A percentile compares a stretch with the other conserved stretches of the same genome.
Conservation (phyloP, 37 sponge, comb jelly and placozoan genomes). For the Mnemiopsis leidyi region DNA sequence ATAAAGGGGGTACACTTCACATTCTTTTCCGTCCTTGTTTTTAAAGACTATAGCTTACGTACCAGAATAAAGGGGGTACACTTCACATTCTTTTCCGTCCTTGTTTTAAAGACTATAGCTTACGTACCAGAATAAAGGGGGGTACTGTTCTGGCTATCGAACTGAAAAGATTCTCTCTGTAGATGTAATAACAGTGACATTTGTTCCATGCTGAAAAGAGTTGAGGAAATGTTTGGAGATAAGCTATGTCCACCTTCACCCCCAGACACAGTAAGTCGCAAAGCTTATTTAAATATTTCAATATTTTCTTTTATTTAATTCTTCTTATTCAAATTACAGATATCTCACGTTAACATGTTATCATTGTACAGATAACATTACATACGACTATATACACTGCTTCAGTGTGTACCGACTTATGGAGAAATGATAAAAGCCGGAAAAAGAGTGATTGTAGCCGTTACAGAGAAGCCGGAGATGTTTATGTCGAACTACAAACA, state of each 20-base stretch:
- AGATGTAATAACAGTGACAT: not conserved
- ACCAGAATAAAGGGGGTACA: too few relatives aligned
- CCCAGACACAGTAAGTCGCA: not conserved
- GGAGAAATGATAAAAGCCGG: slow-evolving; percentile 35
- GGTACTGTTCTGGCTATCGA: too few relatives aligned
- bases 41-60: too few relatives aligned
- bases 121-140: too few relatives aligned
- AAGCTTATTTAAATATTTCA: not conserved
- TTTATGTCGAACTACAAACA: not conserved
- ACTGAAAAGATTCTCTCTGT: not conserved
- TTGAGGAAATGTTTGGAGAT: slow-evolving; percentile 15
- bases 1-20: too few relatives aligned
- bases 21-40: too few relatives aligned
- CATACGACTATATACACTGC: too few relatives aligned
- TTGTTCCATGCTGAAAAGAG: not conserved
- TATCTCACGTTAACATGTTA: too few relatives aligned
- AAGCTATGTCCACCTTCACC: not conserved
- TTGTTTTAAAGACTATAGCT: too few relatives aligned
- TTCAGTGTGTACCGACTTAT: slow-evolving; percentile 8
- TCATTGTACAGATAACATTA: too few relatives aligned
- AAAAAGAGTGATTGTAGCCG: slow-evolving; percentile 35
- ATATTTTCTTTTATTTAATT: not conserved
- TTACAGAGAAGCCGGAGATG: not conserved
- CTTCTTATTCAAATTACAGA: too few relatives aligned
- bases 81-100: too few relatives aligned